Evolutionary conservation across 2,113 vertebrate genomes (phyloP), one percentile per base, ranked within the genome.

Genomic region (Nansenia antarctica): DNA sequence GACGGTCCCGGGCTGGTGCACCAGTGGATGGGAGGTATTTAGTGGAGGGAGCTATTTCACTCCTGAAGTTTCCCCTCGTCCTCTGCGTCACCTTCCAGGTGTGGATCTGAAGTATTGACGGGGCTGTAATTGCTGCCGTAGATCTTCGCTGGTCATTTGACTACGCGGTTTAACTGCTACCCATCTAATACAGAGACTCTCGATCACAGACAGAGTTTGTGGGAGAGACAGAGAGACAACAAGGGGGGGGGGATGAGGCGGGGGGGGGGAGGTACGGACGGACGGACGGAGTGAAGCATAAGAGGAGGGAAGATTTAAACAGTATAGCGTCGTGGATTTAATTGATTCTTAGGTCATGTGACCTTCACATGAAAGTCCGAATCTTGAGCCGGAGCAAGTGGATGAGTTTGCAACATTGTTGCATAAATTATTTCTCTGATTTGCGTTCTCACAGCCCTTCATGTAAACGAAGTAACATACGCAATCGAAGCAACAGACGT

Each of bases 121-220:
- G 4, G 26, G 30, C n/a, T 59, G 24, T 37, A 69, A 54, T 20
- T 62, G 62, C 49, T 6, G 49, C 34, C 20, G 26, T 57, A 55
- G 22, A 22, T 64, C 22, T 55, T 42, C 8, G 27, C 39, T 37
- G 27, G 12, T 35, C 64, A 24, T 72, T 14, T 32, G 32, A 45
- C 60, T 37, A 24, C n/a, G n/a, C n/a, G n/a, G n/a, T n/a, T 27
- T 31, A 18, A 3, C 45, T 26, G 11, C 71, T 62, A 30, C 9
- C 4, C 61, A 12, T 26, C 30, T n/a, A n/a, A n/a, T n/a, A n/a
- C n/a, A n/a, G n/a, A n/a, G n/a, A 69, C 74, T 53, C 9, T 57
- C 32, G 72, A 32, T 52, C 2, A 29, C 20, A 64, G 18, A 63
- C 26, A 29, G 32, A 65, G 24, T 2, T 24, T 7, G 20, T 37